Percentiles rank a stretch among this genome's conserved stretches.
Conservation (phyloP, 2,888 invertebrate species). For the Drosophila melanosoma region DNA sequence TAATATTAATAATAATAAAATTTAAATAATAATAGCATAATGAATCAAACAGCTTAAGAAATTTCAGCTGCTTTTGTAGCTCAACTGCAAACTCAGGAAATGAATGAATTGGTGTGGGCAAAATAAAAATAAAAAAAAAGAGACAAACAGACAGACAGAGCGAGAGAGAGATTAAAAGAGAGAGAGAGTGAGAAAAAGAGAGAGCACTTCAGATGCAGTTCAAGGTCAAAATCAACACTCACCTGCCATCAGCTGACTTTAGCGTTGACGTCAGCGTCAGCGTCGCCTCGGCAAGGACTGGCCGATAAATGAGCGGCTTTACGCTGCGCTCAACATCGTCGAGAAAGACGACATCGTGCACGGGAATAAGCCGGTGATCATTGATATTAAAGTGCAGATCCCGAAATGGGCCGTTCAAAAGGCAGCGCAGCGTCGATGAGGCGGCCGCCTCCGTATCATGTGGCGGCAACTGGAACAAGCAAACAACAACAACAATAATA, state of each 20-base stretch:
- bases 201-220: slow-evolving; percentile 45
- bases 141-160: neutral
- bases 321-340: slow-evolving; percentile 79
- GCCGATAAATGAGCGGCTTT: slow-evolving; percentile 81
- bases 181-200: neutral
- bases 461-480: slow-evolving; percentile 76
- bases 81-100: neutral
- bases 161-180: neutral
- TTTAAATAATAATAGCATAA: neutral
- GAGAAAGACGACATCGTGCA: slow-evolving; percentile 82
- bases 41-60: neutral
- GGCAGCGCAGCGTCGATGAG: slow-evolving; percentile 79
- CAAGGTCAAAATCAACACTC: slow-evolving; percentile 60
- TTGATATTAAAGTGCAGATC: slow-evolving; percentile 78
- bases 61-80: neutral
- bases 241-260: slow-evolving; percentile 51
- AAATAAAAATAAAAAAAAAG: neutral
- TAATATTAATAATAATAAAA: neutral
- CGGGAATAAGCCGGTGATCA: slow-evolving; percentile 80
- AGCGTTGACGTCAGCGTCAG: slow-evolving; percentile 13
- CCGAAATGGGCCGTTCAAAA: slow-evolving; percentile 82
- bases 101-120: neutral
- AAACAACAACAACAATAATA: slow-evolving; percentile 27
- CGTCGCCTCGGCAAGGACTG: slow-evolving; percentile 62
- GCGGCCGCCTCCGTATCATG: slow-evolving; percentile 67